A percentile compares a stretch with the other conserved stretches of the same genome.
These are phyloP conservation scores for Belonocnema kinseyi DNA, from an alignment of 1,140 invertebrate species.

Conservation along the genomic window DNA sequence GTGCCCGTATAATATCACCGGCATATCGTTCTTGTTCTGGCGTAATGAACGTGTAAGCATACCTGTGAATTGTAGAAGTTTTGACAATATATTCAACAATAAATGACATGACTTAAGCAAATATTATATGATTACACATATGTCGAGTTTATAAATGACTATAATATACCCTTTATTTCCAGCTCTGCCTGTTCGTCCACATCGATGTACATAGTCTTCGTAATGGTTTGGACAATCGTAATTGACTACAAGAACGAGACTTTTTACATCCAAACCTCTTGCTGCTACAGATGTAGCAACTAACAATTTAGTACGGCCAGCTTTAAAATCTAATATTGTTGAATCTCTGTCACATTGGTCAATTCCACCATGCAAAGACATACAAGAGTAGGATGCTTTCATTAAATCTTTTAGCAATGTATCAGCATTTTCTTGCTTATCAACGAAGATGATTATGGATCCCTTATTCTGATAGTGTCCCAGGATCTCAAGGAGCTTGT, in stretches of 20 bases:
- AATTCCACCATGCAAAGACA: slow-evolving; percentile 98
- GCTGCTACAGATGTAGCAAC: slow-evolving; percentile 98
- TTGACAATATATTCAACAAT: neutral
- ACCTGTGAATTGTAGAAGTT: slow-evolving; percentile 61
- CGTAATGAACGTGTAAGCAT: slow-evolving; percentile 97
- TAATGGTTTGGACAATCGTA: slow-evolving; percentile 99
- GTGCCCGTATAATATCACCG: slow-evolving; percentile 93
- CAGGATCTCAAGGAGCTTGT: slow-evolving; percentile 96
- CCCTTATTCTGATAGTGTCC: slow-evolving; percentile 96
- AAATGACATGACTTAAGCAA: neutral
- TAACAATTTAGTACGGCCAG: slow-evolving; percentile 88
- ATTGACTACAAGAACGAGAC: slow-evolving; percentile 98
- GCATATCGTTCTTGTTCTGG: slow-evolving; percentile 94
- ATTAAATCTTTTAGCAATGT: slow-evolving; percentile 96
- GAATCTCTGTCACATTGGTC: slow-evolving; percentile 99
- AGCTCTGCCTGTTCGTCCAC: slow-evolving; percentile 93
- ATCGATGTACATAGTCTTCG: slow-evolving; percentile 99
- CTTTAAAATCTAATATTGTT: slow-evolving; percentile 98
- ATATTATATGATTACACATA: slow-evolving; percentile 8
- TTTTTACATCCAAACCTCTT: slow-evolving; percentile 97
- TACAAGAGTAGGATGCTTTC: slow-evolving; percentile 96
- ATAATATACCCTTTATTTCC: slow-evolving; percentile 91
- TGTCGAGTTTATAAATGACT: neutral
- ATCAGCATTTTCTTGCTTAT: slow-evolving; percentile 99
- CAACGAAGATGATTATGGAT: slow-evolving; percentile 97